Base-by-base conservation (phyloP, 2,888 invertebrate species). In the Hesperia comma region DNA sequence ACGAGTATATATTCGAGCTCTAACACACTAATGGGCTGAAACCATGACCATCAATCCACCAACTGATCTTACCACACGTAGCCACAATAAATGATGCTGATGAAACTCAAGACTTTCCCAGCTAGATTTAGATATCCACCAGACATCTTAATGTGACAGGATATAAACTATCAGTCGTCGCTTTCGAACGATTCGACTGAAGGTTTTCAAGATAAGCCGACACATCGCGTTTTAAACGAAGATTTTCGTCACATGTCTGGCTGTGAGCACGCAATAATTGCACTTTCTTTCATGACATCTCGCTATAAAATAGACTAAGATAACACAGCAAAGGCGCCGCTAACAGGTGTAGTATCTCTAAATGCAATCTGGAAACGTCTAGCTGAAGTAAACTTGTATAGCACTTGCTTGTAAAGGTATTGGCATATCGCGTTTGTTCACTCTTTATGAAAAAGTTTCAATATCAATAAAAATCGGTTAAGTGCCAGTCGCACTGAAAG, bases 371-470 rank as follows among this genome's bases (percentile, higher is more conserved):
- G 43, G 43, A 43, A 58, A 58, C 58, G 41, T 61, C 67, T 67
- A 49, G 67, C 66, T 56, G 40, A 61, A 67, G 61, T 63, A 68
- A 63, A 67, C 61, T 70, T 61, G 66, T 69, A 66, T 61, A 70
- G 64, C 41, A 63, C 55, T 69, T 70, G 67, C 40, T 58, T n/a
- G 8, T 37, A 37, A 37, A 10, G 12, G 37, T 19, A 49, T 7
- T 46, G 17, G n/a, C 43, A 46, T 7, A 46, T 12, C 15, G 17
- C 17, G 15, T 7, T 6, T 12, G 19, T 49, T 19, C 19, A 49
- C 19, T 49, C 7, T 49, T 4, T 8, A 12, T n/a, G n/a, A 3
- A 49, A 49, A 17, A 15, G 19, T 15, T 15, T n/a, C 0, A 46
- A 17, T 5, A 7, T 46, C 3, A 37, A 6, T 43, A 43, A 43